Evolutionary conservation across 2,888 invertebrate species (phyloP), one percentile per base, ranked within the genome.

Genomic region (Prionchulus punctatus): DNA sequence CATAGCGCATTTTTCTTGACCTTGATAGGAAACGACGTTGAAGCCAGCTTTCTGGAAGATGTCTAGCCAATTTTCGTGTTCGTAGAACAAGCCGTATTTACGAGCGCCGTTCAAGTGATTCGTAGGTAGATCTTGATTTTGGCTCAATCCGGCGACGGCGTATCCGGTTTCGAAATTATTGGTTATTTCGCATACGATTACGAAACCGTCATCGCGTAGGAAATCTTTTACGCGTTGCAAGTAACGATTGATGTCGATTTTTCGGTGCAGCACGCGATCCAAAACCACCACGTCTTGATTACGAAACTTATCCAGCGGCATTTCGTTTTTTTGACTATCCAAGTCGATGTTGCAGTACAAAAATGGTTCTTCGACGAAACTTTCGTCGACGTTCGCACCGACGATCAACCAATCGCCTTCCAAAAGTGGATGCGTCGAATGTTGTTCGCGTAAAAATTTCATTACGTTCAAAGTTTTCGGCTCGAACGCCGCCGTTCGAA

Each of bases 131-230:
- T 45, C 45, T n/a, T 7, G 23, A 23, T 23, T 23, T 7, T 23
- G 23, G 23, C 12, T n/a, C 27, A 49, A 49, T 12, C 28, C 30
- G 12, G 28, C 26, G 3, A 49, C 23, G 7, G 47, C 28, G 30
- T 28, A 49, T 3, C 12, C 30, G 12, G 50, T 21, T 31, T 57
- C 61, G 48, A 69, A 68, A 60, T 74, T 70, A 26, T 63, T 57
- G 1, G 74, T 74, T 26, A 68, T 63, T 64, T 75, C 76, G 54
- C 69, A 65, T 3, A 76, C 63, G 55, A 76, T 62, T 27, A 72
- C 56, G 62, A 76, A 73, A 2, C 75, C 75, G 56, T 71, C 69
- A 3, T 72, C 71, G n/a, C 68, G 62, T 28, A 70, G 58, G 36
- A 69, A 54, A 49, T 64, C 50, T 52, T 61, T 61, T 57, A 64